Base-by-base conservation (phyloP, 2,797 vertebrate genomes). In the Sardinella longiceps region DNA sequence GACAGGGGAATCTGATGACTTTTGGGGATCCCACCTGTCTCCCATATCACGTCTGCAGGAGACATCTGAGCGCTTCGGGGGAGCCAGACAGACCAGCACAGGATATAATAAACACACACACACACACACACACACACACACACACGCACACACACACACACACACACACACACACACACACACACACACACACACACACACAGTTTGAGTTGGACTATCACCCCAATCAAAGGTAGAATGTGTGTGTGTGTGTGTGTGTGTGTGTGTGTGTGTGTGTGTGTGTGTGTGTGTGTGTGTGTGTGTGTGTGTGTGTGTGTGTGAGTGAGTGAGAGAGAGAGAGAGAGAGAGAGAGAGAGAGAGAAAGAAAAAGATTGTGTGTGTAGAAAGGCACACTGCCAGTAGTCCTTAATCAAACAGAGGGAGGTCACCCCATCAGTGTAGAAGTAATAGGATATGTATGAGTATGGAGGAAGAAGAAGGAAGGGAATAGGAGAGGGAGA, bases 391-490 rank as follows among this genome's bases (percentile, higher is more conserved):
- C 90, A 87, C 90, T 81, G 90, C 87, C 87, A 90, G 84, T 83
- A 85, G 88, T 80, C 86, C 87, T 91, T 91, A 91, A 92, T 91
- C 89, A 90, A 89, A 91, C 86, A 84, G 86, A 87, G 90, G 86
- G 89, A 88, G 89, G 90, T 90, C 88, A 86, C 63, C 46, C 66
- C 74, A 83, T 83, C 82, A 66, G 82, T 88, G 83, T 82, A 58
- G 82, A 89, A 89, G 82, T 70, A 33, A 77, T 81, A 48, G 83
- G 30, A 87, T 85, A 88, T 85, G 83, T 81, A 74, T 70, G 28
- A 25, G 81, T 87, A 84, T 85, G 83, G 83, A 83, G 48, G 5
- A n/a, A 0, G 15, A 33, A 30, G n/a, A 14, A 84, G 12, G 48
- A 50, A 14, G 48, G 83, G 82, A 83, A 25, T 0, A 10, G 0